phyloP scores from a whole-genome alignment of 2,113 vertebrate genomes.

The Pelvicachromis taeniatus region DNA sequence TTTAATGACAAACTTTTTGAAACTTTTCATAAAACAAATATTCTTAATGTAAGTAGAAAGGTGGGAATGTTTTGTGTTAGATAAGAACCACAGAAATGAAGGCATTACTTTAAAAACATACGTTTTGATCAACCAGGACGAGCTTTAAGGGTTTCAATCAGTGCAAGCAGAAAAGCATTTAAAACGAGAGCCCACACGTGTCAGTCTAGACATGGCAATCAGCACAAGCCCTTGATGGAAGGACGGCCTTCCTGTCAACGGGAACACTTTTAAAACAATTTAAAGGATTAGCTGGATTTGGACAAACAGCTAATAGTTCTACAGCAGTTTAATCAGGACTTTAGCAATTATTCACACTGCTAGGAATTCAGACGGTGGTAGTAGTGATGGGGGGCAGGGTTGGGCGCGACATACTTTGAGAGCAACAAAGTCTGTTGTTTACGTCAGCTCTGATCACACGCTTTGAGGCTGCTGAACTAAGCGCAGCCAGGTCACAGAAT shows the following conservation, averaged over 20 bases:
- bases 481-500: conserved; percentile 15
- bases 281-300: conserved; percentile 40
- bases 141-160: not conserved
- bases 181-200: not conserved
- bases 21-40: not conserved
- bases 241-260: not conserved
- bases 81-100: not conserved
- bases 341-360: conserved; percentile 29
- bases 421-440: conserved; percentile 17
- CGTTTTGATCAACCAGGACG: not conserved
- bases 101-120: not conserved
- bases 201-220: not conserved
- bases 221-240: not conserved
- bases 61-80: not conserved
- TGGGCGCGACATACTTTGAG: not conserved
- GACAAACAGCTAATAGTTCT: conserved; percentile 6
- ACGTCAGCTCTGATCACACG: conserved; percentile 30
- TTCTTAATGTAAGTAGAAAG: not conserved
- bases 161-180: not conserved
- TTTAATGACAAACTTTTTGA: not conserved
- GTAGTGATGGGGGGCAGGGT: not conserved
- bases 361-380: not conserved
- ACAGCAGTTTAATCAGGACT: conserved; percentile 29
- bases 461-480: not conserved
- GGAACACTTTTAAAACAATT: conserved; percentile 11